These are phyloP conservation scores for Eupithecia exiguata DNA, from an alignment of 2,888 invertebrate genomes.

Conservation along the genomic window DNA sequence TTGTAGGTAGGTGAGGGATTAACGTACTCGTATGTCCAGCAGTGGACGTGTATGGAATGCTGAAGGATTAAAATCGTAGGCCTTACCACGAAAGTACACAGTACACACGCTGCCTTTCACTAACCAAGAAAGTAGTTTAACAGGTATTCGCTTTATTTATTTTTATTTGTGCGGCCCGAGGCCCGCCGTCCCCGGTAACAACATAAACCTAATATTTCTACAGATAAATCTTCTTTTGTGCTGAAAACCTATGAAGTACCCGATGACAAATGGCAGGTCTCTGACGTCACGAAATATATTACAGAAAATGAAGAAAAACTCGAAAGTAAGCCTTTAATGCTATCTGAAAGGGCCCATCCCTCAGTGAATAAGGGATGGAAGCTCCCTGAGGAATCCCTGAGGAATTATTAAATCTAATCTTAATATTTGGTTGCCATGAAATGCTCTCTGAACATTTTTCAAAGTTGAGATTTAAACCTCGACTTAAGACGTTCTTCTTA, in stretches of 20 bases:
- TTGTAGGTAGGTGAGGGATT: not conserved
- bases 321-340: conserved; percentile 59
- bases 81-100: too few relatives aligned
- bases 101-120: too few relatives aligned
- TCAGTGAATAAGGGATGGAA: conserved; percentile 33
- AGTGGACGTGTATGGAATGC: too few relatives aligned
- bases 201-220: not conserved
- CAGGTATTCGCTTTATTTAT: not conserved
- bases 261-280: conserved; percentile 62
- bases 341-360: conserved; percentile 39
- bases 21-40: not conserved
- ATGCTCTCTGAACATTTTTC: not conserved
- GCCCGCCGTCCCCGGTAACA: not conserved
- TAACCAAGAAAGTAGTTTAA: not conserved
- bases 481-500: conserved; percentile 2
- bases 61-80: not conserved
- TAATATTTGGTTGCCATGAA: conserved; percentile 12
- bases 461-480: not conserved
- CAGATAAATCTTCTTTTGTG: conserved; percentile 28
- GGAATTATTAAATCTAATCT: conserved; percentile 32
- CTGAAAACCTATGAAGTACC: conserved; percentile 48
- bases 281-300: conserved; percentile 63
- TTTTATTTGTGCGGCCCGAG: not conserved
- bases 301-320: conserved; percentile 62
- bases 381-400: conserved; percentile 33